Base-by-base conservation (phyloP, 1,140 invertebrate genomes). In the Meloidogyne exigua region DNA sequence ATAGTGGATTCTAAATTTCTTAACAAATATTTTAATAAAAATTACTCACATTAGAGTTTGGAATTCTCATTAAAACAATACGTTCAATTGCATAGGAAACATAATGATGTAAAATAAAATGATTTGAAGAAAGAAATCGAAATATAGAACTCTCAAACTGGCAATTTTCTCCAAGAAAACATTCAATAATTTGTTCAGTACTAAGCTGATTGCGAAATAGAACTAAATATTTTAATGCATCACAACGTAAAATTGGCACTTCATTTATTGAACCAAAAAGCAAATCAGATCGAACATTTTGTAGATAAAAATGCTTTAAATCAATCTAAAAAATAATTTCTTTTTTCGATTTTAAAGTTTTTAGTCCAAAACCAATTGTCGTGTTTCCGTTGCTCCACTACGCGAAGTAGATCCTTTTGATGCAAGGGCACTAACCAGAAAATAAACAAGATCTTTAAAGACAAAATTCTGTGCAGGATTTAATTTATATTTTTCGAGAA, bases 391-490 rank as follows among this genome's bases (percentile, higher is more conserved):
- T 36, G 80, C 79, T 15, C 81, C 81, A 44, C 80, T 66, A 32
- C 92, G 92, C 88, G 94, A 91, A 11, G 96, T 98, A 83, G 92
- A 91, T n/a, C 92, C 95, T 85, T 93, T 93, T 3, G 93, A 92
- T 28, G 93, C 94, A 76, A 98, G 90, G 11, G 95, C 95, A 28
- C 94, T 96, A 68, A 98, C 94, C 75, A 99, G 90, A 90, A 95
- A 98, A 74, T 98, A 91, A 0, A 95, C 96, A 57, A 94, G 93
- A 89, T 99, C 95, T 89, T 98, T 98, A 79, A 92, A 92, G 69
- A 92, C 92, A 95, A 96, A 98, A 88, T 94, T 92, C 84, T 91
- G 82, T 23, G 88, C 81, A 26, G 93, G 91, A 88, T 94, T 92
- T 86, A 91, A 21, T 36, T 76, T 42, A 88, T 95, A 97, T 83